phyloP scores from a whole-genome alignment of 2,113 vertebrate genomes.

The Istiophorus platypterus region DNA sequence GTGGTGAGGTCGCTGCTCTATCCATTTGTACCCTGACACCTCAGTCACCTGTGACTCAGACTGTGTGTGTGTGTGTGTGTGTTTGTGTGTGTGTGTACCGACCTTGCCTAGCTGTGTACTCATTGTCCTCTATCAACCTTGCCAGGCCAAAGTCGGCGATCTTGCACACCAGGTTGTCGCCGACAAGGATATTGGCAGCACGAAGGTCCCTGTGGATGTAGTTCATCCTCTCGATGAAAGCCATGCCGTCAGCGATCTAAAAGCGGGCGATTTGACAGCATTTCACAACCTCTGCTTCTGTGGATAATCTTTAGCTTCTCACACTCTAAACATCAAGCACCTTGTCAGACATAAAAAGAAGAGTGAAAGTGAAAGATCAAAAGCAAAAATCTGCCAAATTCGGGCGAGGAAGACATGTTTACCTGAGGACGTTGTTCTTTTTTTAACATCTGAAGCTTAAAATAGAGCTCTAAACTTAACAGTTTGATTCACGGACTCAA shows the following conservation, averaged over 20 bases:
- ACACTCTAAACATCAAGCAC: conserved; percentile 6
- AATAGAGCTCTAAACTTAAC: conserved; percentile 48
- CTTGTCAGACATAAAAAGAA: conserved; percentile 14
- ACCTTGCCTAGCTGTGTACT: conserved; percentile 97
- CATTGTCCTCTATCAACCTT: conserved; percentile 97
- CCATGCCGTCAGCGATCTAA: conserved; percentile 97
- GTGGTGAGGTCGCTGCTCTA: conserved; percentile 39
- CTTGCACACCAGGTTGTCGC: conserved; percentile 96
- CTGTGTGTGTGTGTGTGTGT: background rate
- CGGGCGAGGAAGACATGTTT: conserved; percentile 27
- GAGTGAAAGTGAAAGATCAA: conserved; percentile 22
- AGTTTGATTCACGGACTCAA: background rate
- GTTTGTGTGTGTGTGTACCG: conserved; percentile 41
- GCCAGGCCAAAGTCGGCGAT: conserved; percentile 97
- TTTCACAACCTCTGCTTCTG: background rate
- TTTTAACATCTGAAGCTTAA: conserved; percentile 35
- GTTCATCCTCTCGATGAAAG: conserved; percentile 99
- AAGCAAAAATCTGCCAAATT: conserved; percentile 20
- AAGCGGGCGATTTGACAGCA: conserved; percentile 39
- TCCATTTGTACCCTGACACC: conserved; percentile 27
- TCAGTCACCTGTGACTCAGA: conserved; percentile 37
- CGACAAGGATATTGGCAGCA: conserved; percentile 96
- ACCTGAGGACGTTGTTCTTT: conserved; percentile 19
- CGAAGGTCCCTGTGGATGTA: conserved; percentile 98
- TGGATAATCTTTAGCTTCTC: conserved; percentile 45